phyloP scores from a whole-genome alignment of 1,140 invertebrate species.

The Aradophagus sp. region DNA sequence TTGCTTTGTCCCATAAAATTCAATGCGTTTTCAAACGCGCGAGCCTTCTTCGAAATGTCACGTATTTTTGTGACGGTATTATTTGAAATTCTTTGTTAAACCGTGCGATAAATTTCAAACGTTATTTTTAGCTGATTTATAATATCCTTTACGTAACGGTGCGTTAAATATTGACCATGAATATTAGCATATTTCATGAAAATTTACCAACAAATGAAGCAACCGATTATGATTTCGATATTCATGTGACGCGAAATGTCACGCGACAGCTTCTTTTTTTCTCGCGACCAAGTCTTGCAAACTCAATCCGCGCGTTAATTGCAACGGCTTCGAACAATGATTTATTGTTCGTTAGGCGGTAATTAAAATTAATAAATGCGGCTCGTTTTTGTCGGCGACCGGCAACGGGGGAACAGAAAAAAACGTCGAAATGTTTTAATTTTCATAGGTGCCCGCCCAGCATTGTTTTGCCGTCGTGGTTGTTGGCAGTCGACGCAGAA shows the following conservation, averaged over 20 bases:
- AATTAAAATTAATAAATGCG: constrained; percentile 40
- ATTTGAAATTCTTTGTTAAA: constrained; percentile 30
- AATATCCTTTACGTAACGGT: constrained; percentile 1
- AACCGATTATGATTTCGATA: constrained; percentile 18
- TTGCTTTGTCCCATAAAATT: no score
- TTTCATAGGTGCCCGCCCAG: constrained; percentile 13
- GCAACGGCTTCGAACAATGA: constrained; percentile 8
- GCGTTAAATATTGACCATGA: constrained; percentile 8
- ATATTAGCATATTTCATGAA: constrained; percentile 15
- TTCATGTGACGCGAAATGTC: constrained; percentile 15
- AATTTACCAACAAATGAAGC: constrained; percentile 13
- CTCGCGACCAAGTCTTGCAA: neutral
- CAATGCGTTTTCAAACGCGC: neutral
- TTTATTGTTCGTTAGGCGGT: constrained; percentile 11
- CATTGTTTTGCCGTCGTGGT: constrained; percentile 21
- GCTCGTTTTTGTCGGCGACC: constrained; percentile 4
- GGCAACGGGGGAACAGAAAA: no score
- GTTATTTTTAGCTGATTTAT: constrained; percentile 20
- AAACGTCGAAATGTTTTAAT: constrained; percentile 26
- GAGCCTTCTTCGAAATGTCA: constrained; percentile 22
- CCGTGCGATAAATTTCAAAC: constrained; percentile 1
- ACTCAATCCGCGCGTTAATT: constrained; percentile 18
- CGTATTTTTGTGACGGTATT: constrained; percentile 20
- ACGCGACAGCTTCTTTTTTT: constrained; percentile 5
- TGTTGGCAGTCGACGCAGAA: no score